These are phyloP conservation scores for Callospermophilus lateralis DNA, from an alignment of 2,113 vertebrate species.

Conservation along the genomic window DNA sequence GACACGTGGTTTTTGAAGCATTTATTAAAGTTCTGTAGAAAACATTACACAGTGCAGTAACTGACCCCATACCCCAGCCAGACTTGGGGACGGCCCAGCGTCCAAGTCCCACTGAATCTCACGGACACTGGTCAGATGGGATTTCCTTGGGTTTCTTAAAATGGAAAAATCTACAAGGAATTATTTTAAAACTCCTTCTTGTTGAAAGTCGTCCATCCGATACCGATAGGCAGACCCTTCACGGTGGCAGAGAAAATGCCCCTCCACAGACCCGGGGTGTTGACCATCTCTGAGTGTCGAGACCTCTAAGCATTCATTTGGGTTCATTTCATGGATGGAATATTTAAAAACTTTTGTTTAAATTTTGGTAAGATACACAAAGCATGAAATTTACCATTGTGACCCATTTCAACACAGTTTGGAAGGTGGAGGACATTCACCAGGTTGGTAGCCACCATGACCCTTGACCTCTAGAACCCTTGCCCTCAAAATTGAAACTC, in stretches of 20 bases:
- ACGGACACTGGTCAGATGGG: too few species aligned
- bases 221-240: too few species aligned
- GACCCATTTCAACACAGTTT: too few species aligned
- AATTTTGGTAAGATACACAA: background rate
- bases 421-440: background rate
- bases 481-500: too few species aligned
- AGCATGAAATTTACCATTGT: background rate
- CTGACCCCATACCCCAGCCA: background rate
- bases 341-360: background rate
- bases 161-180: background rate
- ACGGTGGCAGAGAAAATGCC: background rate
- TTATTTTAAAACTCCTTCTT: rapidly evolving
- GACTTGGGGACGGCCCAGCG: rapidly evolving
- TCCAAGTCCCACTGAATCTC: rapidly evolving
- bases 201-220: background rate
- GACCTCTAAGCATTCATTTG: background rate
- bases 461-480: too few species aligned
- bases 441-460: rapidly evolving
- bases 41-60: background rate
- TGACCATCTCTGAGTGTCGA: rapidly evolving
- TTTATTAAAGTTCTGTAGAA: background rate
- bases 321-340: background rate
- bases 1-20: background rate
- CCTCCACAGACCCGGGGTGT: too few species aligned
- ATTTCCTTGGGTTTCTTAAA: background rate